A percentile compares a stretch with the other conserved stretches of the same genome.
Conservation (phyloP, 2,113 vertebrate genomes). For the Brachypteracias leptosomus region DNA sequence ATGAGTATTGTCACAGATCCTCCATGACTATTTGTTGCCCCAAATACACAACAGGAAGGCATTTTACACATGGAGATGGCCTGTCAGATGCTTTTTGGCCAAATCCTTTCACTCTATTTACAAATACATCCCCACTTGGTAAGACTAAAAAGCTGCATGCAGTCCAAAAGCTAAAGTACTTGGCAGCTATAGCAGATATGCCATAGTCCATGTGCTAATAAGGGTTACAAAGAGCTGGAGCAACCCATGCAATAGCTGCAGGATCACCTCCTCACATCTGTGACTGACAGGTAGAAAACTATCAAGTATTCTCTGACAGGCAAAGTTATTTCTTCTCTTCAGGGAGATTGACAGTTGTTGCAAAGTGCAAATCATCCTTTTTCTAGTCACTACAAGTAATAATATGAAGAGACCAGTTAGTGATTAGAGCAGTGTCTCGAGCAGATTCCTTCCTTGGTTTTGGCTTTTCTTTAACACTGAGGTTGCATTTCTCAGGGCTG, state of each 20-base stretch:
- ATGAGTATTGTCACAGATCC: neutral
- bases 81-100: neutral
- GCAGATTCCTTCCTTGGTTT: neutral
- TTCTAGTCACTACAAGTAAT: neutral
- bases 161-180: neutral
- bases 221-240: neutral
- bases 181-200: neutral
- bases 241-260: neutral
- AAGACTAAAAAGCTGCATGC: neutral
- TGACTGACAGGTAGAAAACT: neutral
- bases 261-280: neutral
- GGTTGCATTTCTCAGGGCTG: constrained; percentile 18
- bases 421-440: neutral
- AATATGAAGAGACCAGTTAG: neutral
- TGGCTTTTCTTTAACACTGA: neutral
- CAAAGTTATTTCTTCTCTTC: neutral
- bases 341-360: neutral
- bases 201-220: neutral
- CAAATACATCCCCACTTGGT: neutral
- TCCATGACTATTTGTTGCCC: neutral
- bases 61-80: neutral
- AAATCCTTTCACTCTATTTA: neutral
- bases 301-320: neutral
- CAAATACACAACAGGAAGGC: neutral
- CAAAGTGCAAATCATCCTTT: neutral